Evolutionary conservation across 2,888 invertebrate species (phyloP).

Genomic region (Trachelus tabidus): DNA sequence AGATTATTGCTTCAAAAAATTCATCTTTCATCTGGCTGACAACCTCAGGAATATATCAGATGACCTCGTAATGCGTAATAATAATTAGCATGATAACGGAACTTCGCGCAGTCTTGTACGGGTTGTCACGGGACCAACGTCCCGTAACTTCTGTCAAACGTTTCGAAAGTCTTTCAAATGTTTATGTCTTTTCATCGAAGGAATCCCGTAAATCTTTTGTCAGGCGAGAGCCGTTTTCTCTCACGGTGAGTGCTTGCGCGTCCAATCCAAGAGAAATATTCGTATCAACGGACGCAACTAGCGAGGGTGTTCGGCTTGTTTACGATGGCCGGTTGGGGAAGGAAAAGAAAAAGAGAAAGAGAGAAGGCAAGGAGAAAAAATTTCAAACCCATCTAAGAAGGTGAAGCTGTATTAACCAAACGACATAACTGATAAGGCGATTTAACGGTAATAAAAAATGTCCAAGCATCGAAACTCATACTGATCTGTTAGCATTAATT

Average conservation of each 20-base stretch:
- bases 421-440: background rate
- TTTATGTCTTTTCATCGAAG: background rate
- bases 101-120: conserved; percentile 20
- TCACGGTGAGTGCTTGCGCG: background rate
- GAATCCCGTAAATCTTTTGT: background rate
- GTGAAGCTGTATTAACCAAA: background rate
- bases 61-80: conserved; percentile 30
- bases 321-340: background rate
- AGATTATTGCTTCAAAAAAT: background rate
- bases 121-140: conserved; percentile 24
- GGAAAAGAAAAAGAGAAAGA: background rate
- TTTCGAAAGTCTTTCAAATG: background rate
- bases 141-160: background rate
- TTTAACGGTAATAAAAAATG: background rate
- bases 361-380: background rate
- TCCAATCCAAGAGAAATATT: background rate
- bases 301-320: background rate
- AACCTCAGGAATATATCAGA: conserved; percentile 10
- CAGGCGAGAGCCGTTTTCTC: background rate
- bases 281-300: background rate
- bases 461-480: background rate
- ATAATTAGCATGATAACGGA: conserved; percentile 39
- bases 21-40: background rate
- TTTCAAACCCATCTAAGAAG: background rate
- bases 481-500: background rate